Conservation (phyloP, 2,888 invertebrate species). For the Perithous albicinctus region DNA sequence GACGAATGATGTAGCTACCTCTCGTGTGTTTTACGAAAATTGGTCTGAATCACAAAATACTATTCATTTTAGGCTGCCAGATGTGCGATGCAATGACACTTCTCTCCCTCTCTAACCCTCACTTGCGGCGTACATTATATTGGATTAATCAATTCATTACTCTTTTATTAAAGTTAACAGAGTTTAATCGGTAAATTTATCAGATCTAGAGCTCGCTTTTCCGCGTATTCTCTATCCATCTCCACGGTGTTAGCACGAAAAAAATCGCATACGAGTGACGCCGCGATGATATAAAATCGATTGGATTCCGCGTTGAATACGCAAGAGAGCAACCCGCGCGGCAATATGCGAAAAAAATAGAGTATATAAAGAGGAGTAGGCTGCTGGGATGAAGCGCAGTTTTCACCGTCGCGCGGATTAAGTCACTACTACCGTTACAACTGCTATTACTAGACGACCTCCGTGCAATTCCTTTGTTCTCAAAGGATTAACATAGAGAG, state of each 20-base stretch:
- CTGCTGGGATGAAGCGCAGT: slow-evolving; percentile 26
- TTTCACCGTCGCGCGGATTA: slow-evolving; percentile 42
- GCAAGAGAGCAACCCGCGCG: slow-evolving; percentile 19
- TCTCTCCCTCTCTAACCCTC: background rate
- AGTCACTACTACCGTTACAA: slow-evolving; percentile 36
- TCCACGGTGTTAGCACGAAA: background rate
- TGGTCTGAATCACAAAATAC: slow-evolving; percentile 29
- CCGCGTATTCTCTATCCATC: background rate
- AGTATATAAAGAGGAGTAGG: slow-evolving; percentile 1
- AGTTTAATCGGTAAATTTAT: slow-evolving; percentile 5
- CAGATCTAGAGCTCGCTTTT: background rate
- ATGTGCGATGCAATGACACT: background rate
- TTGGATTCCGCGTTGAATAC: slow-evolving; percentile 33
- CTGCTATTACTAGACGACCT: slow-evolving; percentile 32
- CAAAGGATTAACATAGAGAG: slow-evolving; percentile 56
- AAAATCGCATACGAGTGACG: slow-evolving; percentile 1
- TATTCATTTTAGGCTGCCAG: background rate
- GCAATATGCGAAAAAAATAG: slow-evolving; percentile 13
- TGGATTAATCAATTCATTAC: slow-evolving; percentile 25
- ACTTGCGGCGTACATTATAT: background rate
- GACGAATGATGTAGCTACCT: background rate
- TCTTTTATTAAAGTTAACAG: slow-evolving; percentile 17
- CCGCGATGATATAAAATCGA: slow-evolving; percentile 22
- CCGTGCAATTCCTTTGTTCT: slow-evolving; percentile 54
- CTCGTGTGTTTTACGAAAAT: slow-evolving; percentile 1